Base-by-base conservation (phyloP, 2,797 vertebrate genomes). In the Eulemur coronatus region DNA sequence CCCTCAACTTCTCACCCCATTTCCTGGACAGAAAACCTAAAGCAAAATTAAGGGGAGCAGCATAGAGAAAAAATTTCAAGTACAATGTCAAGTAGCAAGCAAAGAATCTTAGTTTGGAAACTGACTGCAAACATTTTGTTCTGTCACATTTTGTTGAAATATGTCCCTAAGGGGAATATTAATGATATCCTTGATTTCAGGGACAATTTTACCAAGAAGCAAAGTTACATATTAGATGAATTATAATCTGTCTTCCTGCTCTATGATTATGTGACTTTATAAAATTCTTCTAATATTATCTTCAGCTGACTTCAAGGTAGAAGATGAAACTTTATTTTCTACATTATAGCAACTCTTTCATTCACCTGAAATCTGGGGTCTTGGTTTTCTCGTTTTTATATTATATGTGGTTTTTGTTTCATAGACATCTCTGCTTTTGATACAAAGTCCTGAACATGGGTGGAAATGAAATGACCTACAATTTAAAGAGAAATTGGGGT, bases 261-360 rank as follows among this genome's bases (percentile, higher is more conserved):
- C 86, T 65, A 28, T 30, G 26, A 84, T 26, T 70, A 50, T 28
- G 52, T 84, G 78, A 55, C 35, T 84, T 43, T 38, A 52, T 78
- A 55, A 91, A 95, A 61, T 85, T 87, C 78, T 73, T 93, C 84
- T 85, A 80, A 50, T 87, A 61, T 41, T 88, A 73, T 91, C 30
- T 88, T 72, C 55, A 94, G 33, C 46, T 76, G 55, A 78, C 69
- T 81, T 96, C 65, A 50, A 75, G 24, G 33, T 70, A 57, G 38
- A 61, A 90, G 20, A 82, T 38, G 33, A 94, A 80, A 84, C 10
- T 22, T 63, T 41, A 59, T 33, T 57, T 52, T 41, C 35, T 22
- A 35, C 26, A 41, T n/a, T 24, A 7, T 17, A 48, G 13, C 26
- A 57, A 70, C 24, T 61, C 69, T n/a, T 82, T 82, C 48, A 43